Percentiles rank a stretch among this genome's conserved stretches.
Evolutionary conservation across 2,113 vertebrate genomes (phyloP).

Genomic region (Irena cyanogastra): DNA sequence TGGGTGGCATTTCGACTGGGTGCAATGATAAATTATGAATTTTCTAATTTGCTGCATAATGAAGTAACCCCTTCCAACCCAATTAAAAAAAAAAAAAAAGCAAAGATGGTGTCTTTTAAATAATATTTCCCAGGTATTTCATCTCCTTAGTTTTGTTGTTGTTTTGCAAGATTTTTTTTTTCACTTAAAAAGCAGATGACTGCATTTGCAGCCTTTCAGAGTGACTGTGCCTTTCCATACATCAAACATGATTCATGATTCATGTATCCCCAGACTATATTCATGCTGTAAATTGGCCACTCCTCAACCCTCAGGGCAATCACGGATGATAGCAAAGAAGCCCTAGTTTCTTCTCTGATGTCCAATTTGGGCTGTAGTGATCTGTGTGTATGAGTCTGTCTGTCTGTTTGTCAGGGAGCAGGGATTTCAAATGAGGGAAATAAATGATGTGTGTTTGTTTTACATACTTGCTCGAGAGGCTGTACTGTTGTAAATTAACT

Average conservation of each 20-base stretch:
- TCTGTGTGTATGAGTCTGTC: conserved; percentile 46
- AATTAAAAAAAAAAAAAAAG: conserved; percentile 68
- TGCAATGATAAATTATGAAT: conserved; percentile 99
- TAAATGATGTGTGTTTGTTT: conserved; percentile 62
- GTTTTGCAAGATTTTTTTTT: conserved; percentile 17
- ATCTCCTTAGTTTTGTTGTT: conserved; percentile 37
- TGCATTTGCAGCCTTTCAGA: conserved; percentile 57
- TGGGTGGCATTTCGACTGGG: conserved; percentile 97
- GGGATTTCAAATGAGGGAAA: conserved; percentile 60
- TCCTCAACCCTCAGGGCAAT: conserved; percentile 41
- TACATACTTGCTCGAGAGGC: conserved; percentile 48
- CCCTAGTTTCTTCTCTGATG: conserved; percentile 33
- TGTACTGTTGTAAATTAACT: conserved; percentile 53
- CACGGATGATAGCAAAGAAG: conserved; percentile 54
- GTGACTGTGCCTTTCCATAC: conserved; percentile 36
- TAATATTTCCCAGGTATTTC: conserved; percentile 51
- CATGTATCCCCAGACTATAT: conserved; percentile 33
- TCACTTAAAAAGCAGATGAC: conserved; percentile 39
- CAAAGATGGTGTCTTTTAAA: conserved; percentile 42
- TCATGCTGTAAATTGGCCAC: conserved; percentile 41
- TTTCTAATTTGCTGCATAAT: conserved; percentile 98
- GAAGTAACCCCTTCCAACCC: conserved; percentile 92
- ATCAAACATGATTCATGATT: conserved; percentile 47
- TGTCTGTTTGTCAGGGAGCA: conserved; percentile 45
- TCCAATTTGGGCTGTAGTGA: conserved; percentile 36